Evolutionary conservation across 1,140 invertebrate genomes (phyloP), one percentile per base, ranked within the genome.

Genomic region (Drosophila triauraria): DNA sequence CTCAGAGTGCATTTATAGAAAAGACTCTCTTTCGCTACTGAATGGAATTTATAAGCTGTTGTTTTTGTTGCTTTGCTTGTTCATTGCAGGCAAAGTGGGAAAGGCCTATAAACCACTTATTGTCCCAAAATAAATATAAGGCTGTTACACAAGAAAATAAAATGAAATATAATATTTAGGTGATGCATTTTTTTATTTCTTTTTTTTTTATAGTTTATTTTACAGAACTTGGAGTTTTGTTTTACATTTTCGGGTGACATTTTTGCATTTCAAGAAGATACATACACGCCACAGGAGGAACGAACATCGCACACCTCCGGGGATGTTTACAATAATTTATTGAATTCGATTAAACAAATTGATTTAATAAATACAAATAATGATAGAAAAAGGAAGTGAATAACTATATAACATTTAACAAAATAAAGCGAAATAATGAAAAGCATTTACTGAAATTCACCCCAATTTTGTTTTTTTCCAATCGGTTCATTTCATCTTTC

Each of bases 291-390:
- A 43, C 35, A 23, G 20, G 67, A 58, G 69, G 47, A 12, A 67
- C 67, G 44, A 20, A 51, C 20, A 43, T 64, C 47, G 38, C 15
- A 27, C 27, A 20, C 60, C 47, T 32, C 20, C 27, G 51, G 32
- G 69, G 27, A 48, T 72, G 69, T 71, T 72, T 71, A 72, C 69
- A 72, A 59, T 71, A 32, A 58, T 50, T 71, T 12, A 20, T 42
- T 25, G 35, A 25, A 23, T 47, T 27, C 32, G 32, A 7, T 32
- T 23, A 10, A 40, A 71, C 64, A 69, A 13, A 48, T 71, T 25
- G 20, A 27, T 40, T 42, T 32, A 27, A 10, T 40, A 20, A 43
- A 38, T 58, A 43, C 35, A 71, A 27, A 32, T 35, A 35, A n/a
- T 13, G 15, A 35, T 30, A 30, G 23, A 12, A 25, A 15, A 12